phyloP scores from a whole-genome alignment of 2,113 vertebrate species.

The Pampusana beccarii region DNA sequence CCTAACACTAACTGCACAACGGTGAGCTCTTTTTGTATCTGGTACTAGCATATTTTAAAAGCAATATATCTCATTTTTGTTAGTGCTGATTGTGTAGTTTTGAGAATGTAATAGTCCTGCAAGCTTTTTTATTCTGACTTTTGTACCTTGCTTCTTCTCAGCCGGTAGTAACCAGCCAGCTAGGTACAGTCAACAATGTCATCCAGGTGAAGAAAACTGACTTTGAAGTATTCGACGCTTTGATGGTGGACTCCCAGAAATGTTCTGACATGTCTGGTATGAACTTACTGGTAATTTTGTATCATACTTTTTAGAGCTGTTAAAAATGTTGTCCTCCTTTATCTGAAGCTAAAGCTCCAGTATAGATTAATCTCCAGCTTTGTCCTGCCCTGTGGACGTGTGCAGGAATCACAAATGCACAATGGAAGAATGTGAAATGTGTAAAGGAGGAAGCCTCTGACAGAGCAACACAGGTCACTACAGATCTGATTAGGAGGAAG shows the following conservation, averaged over 20 bases:
- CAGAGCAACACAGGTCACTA: background rate
- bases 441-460: background rate
- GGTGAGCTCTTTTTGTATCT: background rate
- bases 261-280: slow-evolving; percentile 90
- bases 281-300: slow-evolving; percentile 35
- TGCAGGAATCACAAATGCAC: background rate
- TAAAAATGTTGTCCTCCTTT: background rate
- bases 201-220: slow-evolving; percentile 95
- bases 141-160: slow-evolving; percentile 64
- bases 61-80: background rate
- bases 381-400: background rate
- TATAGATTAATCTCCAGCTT: background rate
- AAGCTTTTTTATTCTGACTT: background rate
- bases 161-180: slow-evolving; percentile 90
- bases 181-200: slow-evolving; percentile 92
- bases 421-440: background rate
- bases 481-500: background rate
- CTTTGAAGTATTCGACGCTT: slow-evolving; percentile 97
- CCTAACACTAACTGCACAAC: background rate
- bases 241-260: slow-evolving; percentile 94
- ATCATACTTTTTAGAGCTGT: background rate
- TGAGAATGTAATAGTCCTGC: background rate
- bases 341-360: background rate
- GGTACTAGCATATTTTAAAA: background rate
- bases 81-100: background rate